Evolutionary conservation across 2,797 vertebrate species (phyloP).

Genomic region (Muscicapa comitata): DNA sequence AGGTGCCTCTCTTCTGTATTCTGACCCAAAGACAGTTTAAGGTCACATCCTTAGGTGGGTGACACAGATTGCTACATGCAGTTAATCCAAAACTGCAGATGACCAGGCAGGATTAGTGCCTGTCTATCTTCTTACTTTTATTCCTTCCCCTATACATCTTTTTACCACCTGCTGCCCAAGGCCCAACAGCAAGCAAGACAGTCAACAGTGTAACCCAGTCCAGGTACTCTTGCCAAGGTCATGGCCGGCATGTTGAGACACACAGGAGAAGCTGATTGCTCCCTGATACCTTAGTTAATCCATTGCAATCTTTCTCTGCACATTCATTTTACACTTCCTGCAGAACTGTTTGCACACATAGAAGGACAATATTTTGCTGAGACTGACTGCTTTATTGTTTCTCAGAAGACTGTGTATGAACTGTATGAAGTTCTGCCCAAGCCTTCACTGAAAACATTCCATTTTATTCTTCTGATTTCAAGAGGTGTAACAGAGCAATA

Average conservation of each 20-base stretch:
- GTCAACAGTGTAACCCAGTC: rapidly evolving
- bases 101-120: neutral
- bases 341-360: neutral
- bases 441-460: rapidly evolving
- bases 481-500: rapidly evolving
- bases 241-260: neutral
- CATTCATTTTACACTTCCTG: neutral
- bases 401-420: neutral
- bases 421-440: neutral
- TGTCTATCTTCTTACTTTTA: neutral
- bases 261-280: neutral
- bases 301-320: neutral
- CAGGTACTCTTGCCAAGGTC: neutral
- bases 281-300: neutral
- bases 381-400: neutral
- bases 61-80: rapidly evolving
- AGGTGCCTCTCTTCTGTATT: rapidly evolving
- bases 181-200: neutral
- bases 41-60: rapidly evolving
- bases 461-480: neutral
- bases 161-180: neutral
- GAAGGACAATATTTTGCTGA: neutral
- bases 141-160: neutral
- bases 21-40: neutral
- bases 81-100: neutral